These are phyloP conservation scores for Grapholita molesta DNA, from an alignment of 1,140 invertebrate species.

Conservation along the genomic window DNA sequence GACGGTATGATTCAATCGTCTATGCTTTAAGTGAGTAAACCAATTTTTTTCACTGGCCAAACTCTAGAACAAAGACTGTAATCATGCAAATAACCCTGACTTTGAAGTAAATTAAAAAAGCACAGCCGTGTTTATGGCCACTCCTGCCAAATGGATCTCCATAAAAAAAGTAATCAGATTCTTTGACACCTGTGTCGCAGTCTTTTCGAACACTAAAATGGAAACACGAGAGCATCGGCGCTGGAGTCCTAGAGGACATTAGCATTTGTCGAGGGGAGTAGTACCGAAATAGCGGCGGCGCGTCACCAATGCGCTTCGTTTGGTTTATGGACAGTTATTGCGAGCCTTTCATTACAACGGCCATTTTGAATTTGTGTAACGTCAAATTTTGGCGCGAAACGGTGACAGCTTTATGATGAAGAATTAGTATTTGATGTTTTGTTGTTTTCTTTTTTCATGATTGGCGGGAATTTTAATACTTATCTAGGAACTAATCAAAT, in stretches of 20 bases:
- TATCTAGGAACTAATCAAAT: too few relatives aligned
- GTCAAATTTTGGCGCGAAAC: slow-evolving; percentile 61
- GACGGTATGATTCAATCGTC: too few relatives aligned
- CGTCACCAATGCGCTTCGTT: slow-evolving; percentile 61
- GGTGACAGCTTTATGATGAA: background rate
- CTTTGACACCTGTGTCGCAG: slow-evolving; percentile 33
- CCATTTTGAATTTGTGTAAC: slow-evolving; percentile 67
- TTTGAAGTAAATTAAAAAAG: too few relatives aligned
- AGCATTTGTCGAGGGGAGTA: slow-evolving; percentile 69
- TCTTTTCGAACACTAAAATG: slow-evolving; percentile 26
- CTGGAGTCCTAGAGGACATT: slow-evolving; percentile 69
- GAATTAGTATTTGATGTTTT: background rate
- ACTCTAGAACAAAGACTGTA: too few relatives aligned
- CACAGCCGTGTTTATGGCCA: background rate
- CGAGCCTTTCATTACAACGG: slow-evolving; percentile 65
- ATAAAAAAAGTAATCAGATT: background rate
- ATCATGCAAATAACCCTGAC: too few relatives aligned
- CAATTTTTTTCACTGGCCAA: too few relatives aligned
- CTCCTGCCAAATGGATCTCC: background rate
- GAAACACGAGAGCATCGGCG: slow-evolving; percentile 27
- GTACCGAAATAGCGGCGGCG: slow-evolving; percentile 61
- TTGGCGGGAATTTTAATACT: background rate
- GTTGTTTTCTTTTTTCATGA: background rate
- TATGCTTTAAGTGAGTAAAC: too few relatives aligned
- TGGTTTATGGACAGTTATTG: slow-evolving; percentile 67